phyloP scores from a whole-genome alignment of 2,888 invertebrate species.

The Agriopis aurantiaria region DNA sequence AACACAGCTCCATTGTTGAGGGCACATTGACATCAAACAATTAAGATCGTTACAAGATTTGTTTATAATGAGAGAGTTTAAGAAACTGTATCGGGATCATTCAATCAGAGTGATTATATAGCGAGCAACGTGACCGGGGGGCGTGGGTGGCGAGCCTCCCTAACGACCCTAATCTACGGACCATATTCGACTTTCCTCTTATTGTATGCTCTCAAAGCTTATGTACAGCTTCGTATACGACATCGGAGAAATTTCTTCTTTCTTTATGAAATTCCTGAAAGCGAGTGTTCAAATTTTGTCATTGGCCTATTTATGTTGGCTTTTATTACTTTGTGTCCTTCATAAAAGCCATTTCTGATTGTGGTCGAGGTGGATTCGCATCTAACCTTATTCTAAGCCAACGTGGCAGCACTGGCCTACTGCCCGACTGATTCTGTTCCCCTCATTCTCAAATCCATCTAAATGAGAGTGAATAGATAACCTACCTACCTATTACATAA shows the following conservation, averaged over 20 bases:
- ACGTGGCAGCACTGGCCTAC: background rate
- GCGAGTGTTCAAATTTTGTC: slow-evolving; percentile 28
- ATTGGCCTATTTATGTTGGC: slow-evolving; percentile 31
- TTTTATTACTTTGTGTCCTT: slow-evolving; percentile 20
- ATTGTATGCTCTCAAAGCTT: slow-evolving; percentile 38
- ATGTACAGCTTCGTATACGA: slow-evolving; percentile 35
- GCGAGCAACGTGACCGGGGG: slow-evolving; percentile 26
- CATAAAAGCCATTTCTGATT: slow-evolving; percentile 6
- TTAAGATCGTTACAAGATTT: slow-evolving; percentile 30
- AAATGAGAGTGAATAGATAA: background rate
- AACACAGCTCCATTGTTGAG: slow-evolving; percentile 6
- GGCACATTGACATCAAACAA: slow-evolving; percentile 17
- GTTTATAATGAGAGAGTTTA: slow-evolving; percentile 32
- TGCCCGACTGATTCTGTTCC: background rate
- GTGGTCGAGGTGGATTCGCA: background rate
- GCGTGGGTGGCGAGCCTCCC: slow-evolving; percentile 36
- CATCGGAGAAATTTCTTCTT: slow-evolving; percentile 24
- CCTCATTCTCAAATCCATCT: background rate
- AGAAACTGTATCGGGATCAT: slow-evolving; percentile 41
- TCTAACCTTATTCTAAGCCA: slow-evolving; percentile 2
- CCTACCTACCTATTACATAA: background rate
- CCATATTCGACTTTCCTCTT: slow-evolving; percentile 45
- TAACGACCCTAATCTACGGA: slow-evolving; percentile 45
- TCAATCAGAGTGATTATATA: slow-evolving; percentile 51
- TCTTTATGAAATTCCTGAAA: slow-evolving; percentile 33